Conservation (phyloP, 2,113 vertebrate genomes). For the Edolisoma coerulescens region DNA sequence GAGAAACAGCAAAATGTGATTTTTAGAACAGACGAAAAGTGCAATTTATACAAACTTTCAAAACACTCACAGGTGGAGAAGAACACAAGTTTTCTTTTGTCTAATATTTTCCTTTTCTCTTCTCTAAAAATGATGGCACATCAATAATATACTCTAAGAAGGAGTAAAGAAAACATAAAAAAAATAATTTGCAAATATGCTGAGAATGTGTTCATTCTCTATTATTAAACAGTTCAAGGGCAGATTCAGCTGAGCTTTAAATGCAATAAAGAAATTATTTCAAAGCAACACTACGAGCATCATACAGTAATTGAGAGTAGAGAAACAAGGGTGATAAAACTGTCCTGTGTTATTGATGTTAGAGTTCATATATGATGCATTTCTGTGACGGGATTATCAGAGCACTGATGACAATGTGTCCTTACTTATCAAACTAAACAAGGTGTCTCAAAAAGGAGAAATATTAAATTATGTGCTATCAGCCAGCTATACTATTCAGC, state of each 20-base stretch:
- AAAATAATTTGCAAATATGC: background rate
- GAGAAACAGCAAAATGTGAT: background rate
- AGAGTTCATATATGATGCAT: conserved; percentile 25
- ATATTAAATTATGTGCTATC: conserved; percentile 33
- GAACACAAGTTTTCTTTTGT: background rate
- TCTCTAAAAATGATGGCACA: background rate
- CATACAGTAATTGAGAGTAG: conserved; percentile 13
- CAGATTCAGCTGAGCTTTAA: conserved; percentile 46
- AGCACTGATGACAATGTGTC: background rate
- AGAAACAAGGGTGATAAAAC: conserved; percentile 36
- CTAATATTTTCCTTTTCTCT: background rate
- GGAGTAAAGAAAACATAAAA: background rate
- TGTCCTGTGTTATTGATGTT: conserved; percentile 41
- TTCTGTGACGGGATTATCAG: conserved; percentile 38
- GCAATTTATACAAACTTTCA: background rate
- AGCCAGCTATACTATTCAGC: background rate
- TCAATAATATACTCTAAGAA: background rate
- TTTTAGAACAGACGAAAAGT: background rate
- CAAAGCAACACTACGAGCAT: background rate
- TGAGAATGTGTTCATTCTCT: background rate
- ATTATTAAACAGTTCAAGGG: conserved; percentile 39
- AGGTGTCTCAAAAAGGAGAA: conserved; percentile 43
- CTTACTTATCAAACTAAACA: conserved; percentile 25
- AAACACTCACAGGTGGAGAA: background rate
- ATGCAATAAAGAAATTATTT: conserved; percentile 19